Evolutionary conservation across 2,888 invertebrate species (phyloP).

Genomic region (Sphecodes monilicornis): DNA sequence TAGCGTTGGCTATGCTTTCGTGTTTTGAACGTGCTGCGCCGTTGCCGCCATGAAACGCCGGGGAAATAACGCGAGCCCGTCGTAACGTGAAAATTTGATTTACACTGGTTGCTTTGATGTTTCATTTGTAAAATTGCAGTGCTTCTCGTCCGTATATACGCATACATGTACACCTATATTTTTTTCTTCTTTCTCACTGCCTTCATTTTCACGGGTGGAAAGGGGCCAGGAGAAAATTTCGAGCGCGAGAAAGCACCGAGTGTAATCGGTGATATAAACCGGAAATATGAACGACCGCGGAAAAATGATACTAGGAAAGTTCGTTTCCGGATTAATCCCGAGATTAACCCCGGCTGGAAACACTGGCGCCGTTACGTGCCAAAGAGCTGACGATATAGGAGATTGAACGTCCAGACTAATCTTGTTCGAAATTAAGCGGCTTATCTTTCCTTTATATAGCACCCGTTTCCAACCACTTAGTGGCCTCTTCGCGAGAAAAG

Average conservation of each 20-base stretch:
- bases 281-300: slow-evolving; percentile 53
- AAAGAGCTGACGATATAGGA: slow-evolving; percentile 65
- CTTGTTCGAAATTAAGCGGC: slow-evolving; percentile 73
- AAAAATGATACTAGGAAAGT: slow-evolving; percentile 59
- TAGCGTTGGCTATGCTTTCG: background rate
- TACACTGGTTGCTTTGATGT: background rate
- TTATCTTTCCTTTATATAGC: slow-evolving; percentile 68
- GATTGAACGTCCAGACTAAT: slow-evolving; percentile 72
- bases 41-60: background rate
- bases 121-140: background rate
- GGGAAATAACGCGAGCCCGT: slow-evolving; percentile 2
- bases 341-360: slow-evolving; percentile 66
- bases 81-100: slow-evolving; percentile 21
- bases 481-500: slow-evolving; percentile 54
- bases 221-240: background rate
- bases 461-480: slow-evolving; percentile 55
- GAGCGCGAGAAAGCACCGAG: background rate
- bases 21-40: background rate
- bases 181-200: background rate
- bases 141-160: background rate
- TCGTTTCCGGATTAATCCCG: slow-evolving; percentile 70
- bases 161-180: background rate
- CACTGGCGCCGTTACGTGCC: slow-evolving; percentile 64
- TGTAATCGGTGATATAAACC: slow-evolving; percentile 52
- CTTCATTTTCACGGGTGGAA: background rate